phyloP scores from a whole-genome alignment of 1,140 invertebrate genomes.

The Apocrypta bakeri region DNA sequence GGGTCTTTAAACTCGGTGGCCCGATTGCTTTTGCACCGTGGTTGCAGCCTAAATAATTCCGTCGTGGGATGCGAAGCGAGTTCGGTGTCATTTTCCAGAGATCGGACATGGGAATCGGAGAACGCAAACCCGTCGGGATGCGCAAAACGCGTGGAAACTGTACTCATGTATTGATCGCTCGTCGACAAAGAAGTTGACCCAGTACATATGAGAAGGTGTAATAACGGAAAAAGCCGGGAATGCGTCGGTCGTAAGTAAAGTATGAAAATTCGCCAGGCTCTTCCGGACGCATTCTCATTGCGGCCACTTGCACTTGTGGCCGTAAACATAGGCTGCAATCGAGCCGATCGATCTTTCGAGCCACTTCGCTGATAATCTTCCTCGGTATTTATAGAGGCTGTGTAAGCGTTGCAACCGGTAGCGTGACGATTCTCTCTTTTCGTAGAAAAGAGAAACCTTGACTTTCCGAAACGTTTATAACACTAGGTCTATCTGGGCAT shows the following conservation, averaged over 20 bases:
- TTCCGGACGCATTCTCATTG: neutral
- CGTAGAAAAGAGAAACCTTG: neutral
- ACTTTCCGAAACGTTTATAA: neutral
- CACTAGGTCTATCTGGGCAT: neutral
- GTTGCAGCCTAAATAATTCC: too few relatives aligned
- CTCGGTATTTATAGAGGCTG: neutral
- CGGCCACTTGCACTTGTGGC: neutral
- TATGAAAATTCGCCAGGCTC: neutral
- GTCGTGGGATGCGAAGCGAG: too few relatives aligned
- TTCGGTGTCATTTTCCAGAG: too few relatives aligned
- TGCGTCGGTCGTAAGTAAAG: neutral
- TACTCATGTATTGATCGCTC: too few relatives aligned
- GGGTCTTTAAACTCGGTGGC: neutral
- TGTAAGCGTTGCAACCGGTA: neutral
- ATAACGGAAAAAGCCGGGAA: neutral
- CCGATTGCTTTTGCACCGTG: neutral
- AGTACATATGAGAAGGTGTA: neutral
- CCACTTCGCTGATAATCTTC: neutral
- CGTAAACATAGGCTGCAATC: neutral
- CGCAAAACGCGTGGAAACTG: too few relatives aligned
- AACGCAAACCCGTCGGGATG: too few relatives aligned
- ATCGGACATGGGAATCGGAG: too few relatives aligned
- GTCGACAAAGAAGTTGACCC: neutral
- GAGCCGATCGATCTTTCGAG: neutral
- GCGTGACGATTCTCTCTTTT: neutral